Percentiles rank a stretch among this genome's conserved stretches.
Conservation (phyloP, 2,113 vertebrate species). For the Alligator mississippiensis region DNA sequence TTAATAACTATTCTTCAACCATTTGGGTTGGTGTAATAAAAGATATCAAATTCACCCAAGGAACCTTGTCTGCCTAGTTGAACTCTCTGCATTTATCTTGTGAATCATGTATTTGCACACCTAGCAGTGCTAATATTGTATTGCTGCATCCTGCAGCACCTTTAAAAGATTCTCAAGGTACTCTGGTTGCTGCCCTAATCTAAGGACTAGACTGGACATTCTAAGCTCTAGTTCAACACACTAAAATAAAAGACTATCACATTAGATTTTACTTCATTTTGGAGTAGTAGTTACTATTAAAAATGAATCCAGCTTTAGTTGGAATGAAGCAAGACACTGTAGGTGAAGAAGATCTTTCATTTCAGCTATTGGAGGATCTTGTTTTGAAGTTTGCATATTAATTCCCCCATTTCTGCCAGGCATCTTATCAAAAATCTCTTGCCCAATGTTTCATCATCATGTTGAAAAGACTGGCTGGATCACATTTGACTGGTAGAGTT, state of each 20-base stretch:
- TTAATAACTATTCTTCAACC: too few relatives aligned
- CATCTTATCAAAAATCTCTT: not conserved
- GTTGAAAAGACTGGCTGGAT: not conserved
- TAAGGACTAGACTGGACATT: not conserved
- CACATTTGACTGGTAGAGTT: not conserved
- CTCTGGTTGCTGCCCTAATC: not conserved
- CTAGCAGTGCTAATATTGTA: too few relatives aligned
- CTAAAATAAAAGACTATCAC: not conserved
- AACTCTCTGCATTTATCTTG: too few relatives aligned
- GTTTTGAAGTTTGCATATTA: not conserved
- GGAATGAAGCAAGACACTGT: not conserved
- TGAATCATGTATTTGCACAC: too few relatives aligned
- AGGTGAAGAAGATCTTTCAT: not conserved
- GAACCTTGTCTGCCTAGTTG: too few relatives aligned
- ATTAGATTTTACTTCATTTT: not conserved
- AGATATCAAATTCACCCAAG: too few relatives aligned
- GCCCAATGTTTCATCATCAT: not conserved
- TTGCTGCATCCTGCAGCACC: too few relatives aligned
- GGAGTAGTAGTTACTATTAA: not conserved
- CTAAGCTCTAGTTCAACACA: not conserved
- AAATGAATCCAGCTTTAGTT: not conserved
- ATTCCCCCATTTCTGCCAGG: not conserved
- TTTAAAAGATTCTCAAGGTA: too few relatives aligned
- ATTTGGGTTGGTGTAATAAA: too few relatives aligned
- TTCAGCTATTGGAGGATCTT: not conserved